Evolutionary conservation across 2,113 vertebrate genomes (phyloP).

Genomic region (Serilophus lunatus): DNA sequence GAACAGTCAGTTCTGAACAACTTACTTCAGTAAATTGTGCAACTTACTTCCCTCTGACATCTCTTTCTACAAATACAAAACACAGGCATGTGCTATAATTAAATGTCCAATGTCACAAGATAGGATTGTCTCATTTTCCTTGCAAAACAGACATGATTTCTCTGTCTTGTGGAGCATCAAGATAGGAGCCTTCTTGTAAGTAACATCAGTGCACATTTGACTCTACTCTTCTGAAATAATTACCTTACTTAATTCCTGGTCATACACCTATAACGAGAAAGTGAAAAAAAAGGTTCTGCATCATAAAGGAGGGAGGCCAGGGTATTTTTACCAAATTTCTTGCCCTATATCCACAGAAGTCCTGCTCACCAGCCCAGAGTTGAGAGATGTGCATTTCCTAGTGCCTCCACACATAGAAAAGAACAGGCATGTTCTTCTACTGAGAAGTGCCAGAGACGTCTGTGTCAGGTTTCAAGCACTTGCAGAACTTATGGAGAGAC

Average conservation of each 20-base stretch:
- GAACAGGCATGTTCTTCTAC: not conserved
- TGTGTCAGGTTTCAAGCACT: rapidly evolving
- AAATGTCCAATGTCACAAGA: not conserved
- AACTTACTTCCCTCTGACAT: not conserved
- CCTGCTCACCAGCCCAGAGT: not conserved
- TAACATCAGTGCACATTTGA: not conserved
- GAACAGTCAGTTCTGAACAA: not conserved
- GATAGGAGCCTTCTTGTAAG: not conserved
- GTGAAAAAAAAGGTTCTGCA: not conserved
- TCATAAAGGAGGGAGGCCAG: not conserved
- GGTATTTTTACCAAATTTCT: not conserved
- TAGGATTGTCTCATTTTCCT: not conserved
- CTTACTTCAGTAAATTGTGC: no score
- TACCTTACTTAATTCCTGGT: not conserved
- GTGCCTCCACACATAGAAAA: not conserved
- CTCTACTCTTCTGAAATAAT: not conserved
- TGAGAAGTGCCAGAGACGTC: not conserved
- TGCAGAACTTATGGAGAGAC: not conserved
- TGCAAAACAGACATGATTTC: not conserved
- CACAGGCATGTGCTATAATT: not conserved
- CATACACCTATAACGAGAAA: not conserved
- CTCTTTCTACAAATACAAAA: not conserved
- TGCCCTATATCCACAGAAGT: not conserved
- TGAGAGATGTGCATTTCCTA: not conserved
- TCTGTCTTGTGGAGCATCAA: not conserved